These are phyloP conservation scores for Sphecodes monilicornis DNA, from an alignment of 2,888 invertebrate genomes.

Conservation along the genomic window DNA sequence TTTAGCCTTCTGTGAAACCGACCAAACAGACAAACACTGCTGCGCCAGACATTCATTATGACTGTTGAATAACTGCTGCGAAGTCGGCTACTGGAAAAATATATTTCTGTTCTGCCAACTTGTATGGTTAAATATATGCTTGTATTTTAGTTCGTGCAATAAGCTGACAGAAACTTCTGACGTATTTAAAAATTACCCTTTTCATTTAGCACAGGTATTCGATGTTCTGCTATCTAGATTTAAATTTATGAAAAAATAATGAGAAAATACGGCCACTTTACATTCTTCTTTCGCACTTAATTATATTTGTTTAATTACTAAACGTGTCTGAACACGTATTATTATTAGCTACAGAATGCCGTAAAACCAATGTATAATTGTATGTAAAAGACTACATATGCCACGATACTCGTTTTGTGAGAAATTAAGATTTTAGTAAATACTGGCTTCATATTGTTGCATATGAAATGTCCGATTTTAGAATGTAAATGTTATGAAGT, in stretches of 20 bases:
- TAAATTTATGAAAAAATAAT: background rate
- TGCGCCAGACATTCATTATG: background rate
- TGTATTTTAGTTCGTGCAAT: background rate
- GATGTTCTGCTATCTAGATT: background rate
- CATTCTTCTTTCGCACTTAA: background rate
- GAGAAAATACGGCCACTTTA: background rate
- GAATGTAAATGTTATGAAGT: too few species aligned
- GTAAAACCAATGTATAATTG: too few species aligned
- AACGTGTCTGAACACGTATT: too few species aligned
- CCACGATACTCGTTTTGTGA: too few species aligned
- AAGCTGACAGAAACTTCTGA: too few species aligned
- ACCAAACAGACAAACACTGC: background rate
- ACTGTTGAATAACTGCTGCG: background rate
- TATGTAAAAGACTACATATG: too few species aligned
- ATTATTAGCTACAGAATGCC: too few species aligned
- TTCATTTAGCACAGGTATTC: background rate
- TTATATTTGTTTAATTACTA: too few species aligned
- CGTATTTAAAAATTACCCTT: background rate
- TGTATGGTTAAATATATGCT: background rate
- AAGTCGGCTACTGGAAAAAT: background rate
- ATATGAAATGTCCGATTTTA: too few species aligned
- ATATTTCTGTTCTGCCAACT: background rate
- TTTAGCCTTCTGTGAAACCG: constrained; percentile 2
- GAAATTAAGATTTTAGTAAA: too few species aligned
- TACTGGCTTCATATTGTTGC: too few species aligned